Evolutionary conservation across 2,888 invertebrate species (phyloP).

Genomic region (Temnothorax rugatulus): DNA sequence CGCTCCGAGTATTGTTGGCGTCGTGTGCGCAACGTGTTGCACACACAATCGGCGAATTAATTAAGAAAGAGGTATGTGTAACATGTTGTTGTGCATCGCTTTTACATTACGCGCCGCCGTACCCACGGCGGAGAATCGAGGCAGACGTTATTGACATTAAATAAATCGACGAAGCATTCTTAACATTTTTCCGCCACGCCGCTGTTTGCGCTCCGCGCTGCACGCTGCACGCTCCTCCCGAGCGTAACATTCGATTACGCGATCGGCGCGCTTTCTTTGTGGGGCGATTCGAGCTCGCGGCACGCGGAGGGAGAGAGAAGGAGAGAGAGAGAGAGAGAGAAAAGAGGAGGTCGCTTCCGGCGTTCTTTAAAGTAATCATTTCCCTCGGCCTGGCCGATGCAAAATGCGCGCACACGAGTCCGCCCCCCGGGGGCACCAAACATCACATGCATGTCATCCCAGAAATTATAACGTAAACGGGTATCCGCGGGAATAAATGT

Average conservation of each 20-base stretch:
- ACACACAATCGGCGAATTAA: constrained; percentile 16
- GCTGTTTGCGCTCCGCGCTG: constrained; percentile 18
- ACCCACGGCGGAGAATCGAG: background rate
- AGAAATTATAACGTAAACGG: constrained; percentile 76
- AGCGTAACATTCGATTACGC: constrained; percentile 48
- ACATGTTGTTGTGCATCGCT: background rate
- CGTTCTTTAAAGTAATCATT: constrained; percentile 52
- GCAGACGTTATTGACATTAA: constrained; percentile 39
- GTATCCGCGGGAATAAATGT: constrained; percentile 74
- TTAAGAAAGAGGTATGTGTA: background rate
- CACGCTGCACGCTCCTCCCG: constrained; percentile 1
- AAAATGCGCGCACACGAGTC: constrained; percentile 28
- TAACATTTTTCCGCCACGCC: constrained; percentile 22
- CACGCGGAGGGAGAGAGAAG: background rate
- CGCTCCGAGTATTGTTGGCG: background rate
- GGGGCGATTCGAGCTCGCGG: constrained; percentile 4
- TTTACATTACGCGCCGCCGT: background rate
- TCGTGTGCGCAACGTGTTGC: background rate
- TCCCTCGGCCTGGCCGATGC: background rate
- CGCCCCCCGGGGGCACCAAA: constrained; percentile 20
- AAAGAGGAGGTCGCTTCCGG: constrained; percentile 13
- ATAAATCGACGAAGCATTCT: constrained; percentile 39
- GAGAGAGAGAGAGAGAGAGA: too few species aligned
- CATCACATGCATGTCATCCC: constrained; percentile 63
- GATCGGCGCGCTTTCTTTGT: constrained; percentile 45